phyloP scores from a whole-genome alignment of 2,888 invertebrate genomes.

The Xylota sylvarum region DNA sequence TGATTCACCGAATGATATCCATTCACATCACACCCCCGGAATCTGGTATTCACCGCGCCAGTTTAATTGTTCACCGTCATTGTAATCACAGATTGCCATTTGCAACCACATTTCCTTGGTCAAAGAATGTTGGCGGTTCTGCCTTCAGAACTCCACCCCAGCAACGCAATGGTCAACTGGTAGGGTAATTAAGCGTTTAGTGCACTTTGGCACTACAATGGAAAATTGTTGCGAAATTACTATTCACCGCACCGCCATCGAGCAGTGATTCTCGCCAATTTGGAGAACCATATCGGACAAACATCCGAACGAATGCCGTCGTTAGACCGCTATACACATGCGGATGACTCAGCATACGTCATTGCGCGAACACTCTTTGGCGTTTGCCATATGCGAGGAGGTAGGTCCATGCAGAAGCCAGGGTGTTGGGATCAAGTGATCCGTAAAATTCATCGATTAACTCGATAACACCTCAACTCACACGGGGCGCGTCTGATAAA shows the following conservation, averaged over 20 bases:
- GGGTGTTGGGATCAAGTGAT: conserved; percentile 62
- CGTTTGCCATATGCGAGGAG: conserved; percentile 2
- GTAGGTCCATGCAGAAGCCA: not conserved
- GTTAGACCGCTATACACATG: conserved; percentile 26
- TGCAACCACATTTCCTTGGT: conserved; percentile 44
- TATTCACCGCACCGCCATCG: conserved; percentile 59
- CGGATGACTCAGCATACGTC: conserved; percentile 30
- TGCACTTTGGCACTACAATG: conserved; percentile 45
- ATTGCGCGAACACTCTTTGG: conserved; percentile 10
- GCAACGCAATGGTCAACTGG: conserved; percentile 22
- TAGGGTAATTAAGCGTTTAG: conserved; percentile 70
- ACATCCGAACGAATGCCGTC: conserved; percentile 13
- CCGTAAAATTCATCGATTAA: conserved; percentile 74
- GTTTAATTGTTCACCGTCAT: conserved; percentile 60
- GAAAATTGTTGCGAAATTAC: conserved; percentile 61
- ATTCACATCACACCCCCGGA: conserved; percentile 43
- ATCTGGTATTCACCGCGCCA: conserved; percentile 25
- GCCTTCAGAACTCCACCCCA: conserved; percentile 19
- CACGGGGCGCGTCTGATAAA: conserved; percentile 51
- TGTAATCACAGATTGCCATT: conserved; percentile 62
- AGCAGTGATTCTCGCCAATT: conserved; percentile 60
- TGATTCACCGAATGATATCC: conserved; percentile 51
- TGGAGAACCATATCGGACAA: conserved; percentile 30
- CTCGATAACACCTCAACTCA: conserved; percentile 75
- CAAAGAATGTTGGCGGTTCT: conserved; percentile 46